phyloP scores from a whole-genome alignment of 2,888 invertebrate genomes.

The Oasisia sp. region DNA sequence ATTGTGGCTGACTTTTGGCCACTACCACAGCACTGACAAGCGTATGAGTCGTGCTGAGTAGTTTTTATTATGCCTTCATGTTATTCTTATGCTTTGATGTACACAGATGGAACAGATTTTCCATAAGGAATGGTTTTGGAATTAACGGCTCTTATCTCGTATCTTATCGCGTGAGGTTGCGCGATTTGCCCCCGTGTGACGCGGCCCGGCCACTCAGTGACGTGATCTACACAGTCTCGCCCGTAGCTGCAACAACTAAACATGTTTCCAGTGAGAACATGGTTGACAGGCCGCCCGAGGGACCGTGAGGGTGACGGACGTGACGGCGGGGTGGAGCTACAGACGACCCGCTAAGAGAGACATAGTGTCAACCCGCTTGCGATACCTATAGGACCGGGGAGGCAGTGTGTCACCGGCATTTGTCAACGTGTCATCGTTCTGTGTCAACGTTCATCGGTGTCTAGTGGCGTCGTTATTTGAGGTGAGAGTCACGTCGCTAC shows the following conservation, averaged over 20 bases:
- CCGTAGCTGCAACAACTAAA: neutral
- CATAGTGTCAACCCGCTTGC: neutral
- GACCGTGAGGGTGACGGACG: neutral
- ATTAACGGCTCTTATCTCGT: no score
- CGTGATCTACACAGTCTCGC: neutral
- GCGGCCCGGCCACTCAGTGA: neutral
- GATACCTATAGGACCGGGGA: neutral
- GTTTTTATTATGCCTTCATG: no score
- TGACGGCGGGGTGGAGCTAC: neutral
- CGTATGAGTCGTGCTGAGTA: no score
- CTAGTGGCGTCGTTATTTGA: no score
- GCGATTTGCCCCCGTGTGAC: neutral
- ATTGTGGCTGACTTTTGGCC: no score
- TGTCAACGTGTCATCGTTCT: neutral
- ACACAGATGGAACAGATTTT: no score
- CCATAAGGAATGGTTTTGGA: no score
- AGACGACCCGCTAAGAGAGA: neutral
- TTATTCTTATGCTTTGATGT: no score
- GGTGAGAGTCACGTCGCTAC: neutral
- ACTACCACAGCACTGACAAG: no score
- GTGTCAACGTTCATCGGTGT: no score
- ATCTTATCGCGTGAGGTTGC: neutral
- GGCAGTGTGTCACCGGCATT: neutral
- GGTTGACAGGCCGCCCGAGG: neutral
- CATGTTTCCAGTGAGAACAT: conserved; percentile 13